These are phyloP conservation scores for Parazoanthus darwini DNA, from an alignment of 92 coral and sea anemone genomes.

Conservation along the genomic window DNA sequence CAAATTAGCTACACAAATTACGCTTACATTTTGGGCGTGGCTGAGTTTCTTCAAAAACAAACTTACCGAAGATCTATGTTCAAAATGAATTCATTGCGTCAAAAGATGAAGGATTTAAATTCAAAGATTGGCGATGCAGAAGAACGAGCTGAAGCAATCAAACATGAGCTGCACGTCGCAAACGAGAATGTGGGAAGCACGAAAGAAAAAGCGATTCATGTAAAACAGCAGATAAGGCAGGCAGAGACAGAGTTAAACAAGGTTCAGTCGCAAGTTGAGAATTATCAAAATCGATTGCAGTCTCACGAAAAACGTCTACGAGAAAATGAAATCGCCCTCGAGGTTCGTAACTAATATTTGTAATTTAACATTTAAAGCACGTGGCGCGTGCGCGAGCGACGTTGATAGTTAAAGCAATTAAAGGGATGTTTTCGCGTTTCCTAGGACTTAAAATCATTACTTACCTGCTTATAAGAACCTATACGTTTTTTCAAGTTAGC, in stretches of 20 bases:
- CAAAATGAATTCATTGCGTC: slow-evolving; percentile 38
- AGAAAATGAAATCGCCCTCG: neutral
- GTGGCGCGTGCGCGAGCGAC: no score
- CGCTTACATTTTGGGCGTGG: neutral
- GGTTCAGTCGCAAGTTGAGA: neutral
- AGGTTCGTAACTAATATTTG: slow-evolving; percentile 7
- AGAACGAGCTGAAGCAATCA: neutral
- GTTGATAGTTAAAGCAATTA: no score
- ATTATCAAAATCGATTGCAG: neutral
- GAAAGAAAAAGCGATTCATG: slow-evolving; percentile 4
- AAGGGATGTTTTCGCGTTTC: no score
- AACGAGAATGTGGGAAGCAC: slow-evolving; percentile 9
- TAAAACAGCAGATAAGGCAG: slow-evolving; percentile 1
- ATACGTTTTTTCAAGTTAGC: no score
- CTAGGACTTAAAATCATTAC: no score
- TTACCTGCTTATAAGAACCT: no score
- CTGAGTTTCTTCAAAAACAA: neutral
- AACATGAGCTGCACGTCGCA: neutral
- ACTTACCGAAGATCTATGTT: neutral
- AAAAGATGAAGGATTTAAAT: slow-evolving; percentile 17
- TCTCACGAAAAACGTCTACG: neutral
- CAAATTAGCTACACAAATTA: neutral
- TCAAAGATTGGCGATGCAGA: slow-evolving; percentile 10
- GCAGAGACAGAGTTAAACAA: slow-evolving; percentile 16
- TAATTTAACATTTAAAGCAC: no score